Base-by-base conservation (phyloP, 2,113 vertebrate genomes). In the Mirza zaza region DNA sequence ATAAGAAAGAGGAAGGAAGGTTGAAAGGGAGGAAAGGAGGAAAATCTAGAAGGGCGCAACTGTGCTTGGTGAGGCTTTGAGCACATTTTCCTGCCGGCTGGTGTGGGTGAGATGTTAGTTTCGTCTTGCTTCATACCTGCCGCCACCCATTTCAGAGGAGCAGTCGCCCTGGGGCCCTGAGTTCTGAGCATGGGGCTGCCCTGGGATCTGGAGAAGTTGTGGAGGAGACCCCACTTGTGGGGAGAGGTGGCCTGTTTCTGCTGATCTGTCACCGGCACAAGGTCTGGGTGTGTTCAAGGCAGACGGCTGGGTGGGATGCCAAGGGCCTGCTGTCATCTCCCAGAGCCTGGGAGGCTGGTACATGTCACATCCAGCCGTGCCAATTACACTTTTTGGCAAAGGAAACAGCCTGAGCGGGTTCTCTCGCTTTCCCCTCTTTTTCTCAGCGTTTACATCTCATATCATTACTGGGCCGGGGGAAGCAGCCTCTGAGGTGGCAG, bases 211-310 rank as follows among this genome's bases (percentile, higher is more conserved):
- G 81, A 27, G 61, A n/a, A 45, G 42, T 10, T 50, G 8, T 7
- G 6, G 6, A 15, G 23, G 25, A 48, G 59, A 79, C 27, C 4
- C 27, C 27, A 27, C 59, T 61, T 10, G 4, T 48, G 42, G 27
- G 3, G 8, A 48, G 32, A 5, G 21, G 21, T 27, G 52, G 52
- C 61, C 50, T 0, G 0, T 34, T 9, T 34, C 71, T 50, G 55
- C 83, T 5, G 25, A 11, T 8, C n/a, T 57, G 67, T 55, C 15
- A 0, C 61, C 1, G 32, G 97, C 97, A 91, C 98, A 96, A 97
- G 96, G 92, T 96, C 96, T 97, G 97, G 97, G 97, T 97, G 97
- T 98, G 98, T 97, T 96, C 94, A 85, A 98, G 98, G 98, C 97
- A 79, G 95, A 85, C 96, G 95, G 95, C 90, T 14, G 68, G 5